These are phyloP conservation scores for Lithosia quadra DNA, from an alignment of 2,888 invertebrate genomes.

Conservation along the genomic window DNA sequence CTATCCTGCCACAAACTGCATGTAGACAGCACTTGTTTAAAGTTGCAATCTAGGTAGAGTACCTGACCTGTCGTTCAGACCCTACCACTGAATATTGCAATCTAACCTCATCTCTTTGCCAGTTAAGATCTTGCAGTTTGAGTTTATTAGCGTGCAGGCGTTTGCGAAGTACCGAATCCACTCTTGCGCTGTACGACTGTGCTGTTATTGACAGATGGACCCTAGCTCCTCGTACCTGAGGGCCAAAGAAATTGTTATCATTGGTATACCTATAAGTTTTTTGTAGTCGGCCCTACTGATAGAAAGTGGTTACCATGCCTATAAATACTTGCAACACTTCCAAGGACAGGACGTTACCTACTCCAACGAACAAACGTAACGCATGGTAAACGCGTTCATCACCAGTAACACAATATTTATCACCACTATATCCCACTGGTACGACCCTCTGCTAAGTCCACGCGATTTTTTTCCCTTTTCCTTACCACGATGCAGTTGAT, in stretches of 20 bases:
- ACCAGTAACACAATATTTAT: too few relatives aligned
- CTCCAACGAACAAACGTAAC: background rate
- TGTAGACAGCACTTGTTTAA: too few relatives aligned
- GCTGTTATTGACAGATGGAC: slow-evolving; percentile 91
- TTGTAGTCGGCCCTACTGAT: background rate
- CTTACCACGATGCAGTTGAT: too few relatives aligned
- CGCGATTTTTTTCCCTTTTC: too few relatives aligned
- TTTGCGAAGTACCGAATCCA: slow-evolving; percentile 91
- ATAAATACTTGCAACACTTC: background rate
- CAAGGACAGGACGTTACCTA: background rate
- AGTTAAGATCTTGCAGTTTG: slow-evolving; percentile 91
- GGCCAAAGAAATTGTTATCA: background rate
- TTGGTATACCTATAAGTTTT: background rate
- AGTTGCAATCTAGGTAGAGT: too few relatives aligned
- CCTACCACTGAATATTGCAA: too few relatives aligned
- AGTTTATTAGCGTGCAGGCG: slow-evolving; percentile 92
- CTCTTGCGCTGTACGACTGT: slow-evolving; percentile 89
- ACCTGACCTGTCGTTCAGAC: too few relatives aligned
- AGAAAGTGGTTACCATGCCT: background rate
- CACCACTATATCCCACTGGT: too few relatives aligned
- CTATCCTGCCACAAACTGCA: too few relatives aligned
- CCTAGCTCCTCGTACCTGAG: slow-evolving; percentile 88
- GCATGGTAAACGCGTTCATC: too few relatives aligned
- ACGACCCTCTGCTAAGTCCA: too few relatives aligned
- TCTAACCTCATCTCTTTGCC: slow-evolving; percentile 91